Evolutionary conservation across 2,888 invertebrate genomes (phyloP).

Genomic region (Acleris holmiana): DNA sequence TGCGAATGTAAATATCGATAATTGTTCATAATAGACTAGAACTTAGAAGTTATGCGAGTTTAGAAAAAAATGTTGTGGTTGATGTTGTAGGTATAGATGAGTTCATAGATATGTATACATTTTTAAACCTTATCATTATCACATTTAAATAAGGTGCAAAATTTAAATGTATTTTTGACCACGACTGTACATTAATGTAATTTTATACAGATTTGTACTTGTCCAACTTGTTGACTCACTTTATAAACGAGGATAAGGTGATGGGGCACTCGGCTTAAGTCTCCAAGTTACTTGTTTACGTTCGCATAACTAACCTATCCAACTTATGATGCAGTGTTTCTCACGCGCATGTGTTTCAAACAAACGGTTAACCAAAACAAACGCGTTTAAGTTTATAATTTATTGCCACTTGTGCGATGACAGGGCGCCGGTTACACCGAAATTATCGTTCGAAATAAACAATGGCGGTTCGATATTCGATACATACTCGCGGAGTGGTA

Average conservation of each 20-base stretch:
- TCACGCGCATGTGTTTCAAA: constrained; percentile 69
- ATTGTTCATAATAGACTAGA: constrained; percentile 8
- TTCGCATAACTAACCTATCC: constrained; percentile 48
- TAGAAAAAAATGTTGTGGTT: no score
- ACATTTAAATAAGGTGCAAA: no score
- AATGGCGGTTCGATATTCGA: constrained; percentile 48
- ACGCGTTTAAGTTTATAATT: constrained; percentile 79
- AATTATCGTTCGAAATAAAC: constrained; percentile 68
- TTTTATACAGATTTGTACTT: neutral
- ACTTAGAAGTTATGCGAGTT: no score
- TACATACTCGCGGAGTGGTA: neutral
- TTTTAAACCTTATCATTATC: no score
- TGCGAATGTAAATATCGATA: constrained; percentile 21
- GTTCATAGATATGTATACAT: no score
- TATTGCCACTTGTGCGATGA: constrained; percentile 76
- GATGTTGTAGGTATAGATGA: no score
- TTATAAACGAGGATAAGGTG: constrained; percentile 5
- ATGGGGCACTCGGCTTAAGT: constrained; percentile 23
- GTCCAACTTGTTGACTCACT: constrained; percentile 13
- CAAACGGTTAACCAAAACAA: constrained; percentile 74
- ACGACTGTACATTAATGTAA: neutral
- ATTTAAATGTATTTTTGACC: no score
- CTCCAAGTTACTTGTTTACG: constrained; percentile 32
- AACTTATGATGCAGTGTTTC: constrained; percentile 65
- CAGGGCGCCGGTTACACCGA: constrained; percentile 62